phyloP scores from a whole-genome alignment of 2,113 vertebrate species.

The Chauna torquata region DNA sequence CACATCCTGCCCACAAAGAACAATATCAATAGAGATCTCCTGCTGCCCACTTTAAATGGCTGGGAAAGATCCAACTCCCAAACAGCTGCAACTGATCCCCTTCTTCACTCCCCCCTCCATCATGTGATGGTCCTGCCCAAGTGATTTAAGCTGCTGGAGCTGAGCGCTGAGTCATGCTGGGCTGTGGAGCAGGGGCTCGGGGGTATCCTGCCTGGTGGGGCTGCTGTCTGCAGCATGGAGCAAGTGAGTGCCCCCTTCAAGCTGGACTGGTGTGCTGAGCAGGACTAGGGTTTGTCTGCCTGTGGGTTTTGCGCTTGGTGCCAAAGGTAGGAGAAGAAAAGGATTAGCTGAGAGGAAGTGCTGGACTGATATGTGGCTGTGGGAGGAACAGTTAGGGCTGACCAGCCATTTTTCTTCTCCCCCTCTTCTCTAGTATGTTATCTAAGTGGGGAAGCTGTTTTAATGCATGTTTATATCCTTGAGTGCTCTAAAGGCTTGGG shows the following conservation, averaged over 20 bases:
- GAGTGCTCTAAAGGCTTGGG: background rate
- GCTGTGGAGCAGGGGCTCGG: background rate
- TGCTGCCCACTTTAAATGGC: background rate
- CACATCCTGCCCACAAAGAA: background rate
- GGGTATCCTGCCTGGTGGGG: background rate
- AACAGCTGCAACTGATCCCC: background rate
- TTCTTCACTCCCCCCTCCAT: background rate
- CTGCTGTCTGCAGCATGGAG: conserved; percentile 7
- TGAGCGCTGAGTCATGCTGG: background rate
- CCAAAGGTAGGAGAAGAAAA: background rate
- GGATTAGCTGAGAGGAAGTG: background rate
- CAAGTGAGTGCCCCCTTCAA: conserved; percentile 25
- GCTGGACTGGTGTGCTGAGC: fast-evolving
- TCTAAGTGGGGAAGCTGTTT: background rate
- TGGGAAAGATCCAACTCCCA: background rate
- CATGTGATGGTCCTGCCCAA: conserved; percentile 21
- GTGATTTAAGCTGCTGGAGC: background rate
- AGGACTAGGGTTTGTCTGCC: fast-evolving
- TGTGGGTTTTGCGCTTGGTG: background rate
- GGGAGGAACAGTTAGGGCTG: background rate
- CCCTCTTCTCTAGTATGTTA: fast-evolving
- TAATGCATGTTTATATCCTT: background rate
- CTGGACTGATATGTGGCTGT: background rate
- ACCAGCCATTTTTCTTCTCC: background rate
- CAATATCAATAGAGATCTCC: background rate